Conservation (phyloP, 1,140 invertebrate genomes). For the Drosophila hydei region DNA sequence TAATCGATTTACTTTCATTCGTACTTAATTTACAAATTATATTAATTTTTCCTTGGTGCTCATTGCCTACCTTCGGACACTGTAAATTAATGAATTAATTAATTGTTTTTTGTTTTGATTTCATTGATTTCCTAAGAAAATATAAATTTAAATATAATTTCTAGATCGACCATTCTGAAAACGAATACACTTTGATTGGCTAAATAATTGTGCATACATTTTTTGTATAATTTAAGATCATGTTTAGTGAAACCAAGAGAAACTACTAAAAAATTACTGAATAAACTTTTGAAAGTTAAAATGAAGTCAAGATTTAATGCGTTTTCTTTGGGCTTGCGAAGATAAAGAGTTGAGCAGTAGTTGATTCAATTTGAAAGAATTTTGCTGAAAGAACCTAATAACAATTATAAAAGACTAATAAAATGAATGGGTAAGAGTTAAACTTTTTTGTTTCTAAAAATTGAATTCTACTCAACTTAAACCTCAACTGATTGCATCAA, state of each 20-base stretch:
- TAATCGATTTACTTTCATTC: conserved; percentile 41
- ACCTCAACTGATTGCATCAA: no score
- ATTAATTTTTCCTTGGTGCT: conserved; percentile 44
- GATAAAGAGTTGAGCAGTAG: no score
- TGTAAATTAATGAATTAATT: conserved; percentile 26
- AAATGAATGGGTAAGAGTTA: no score
- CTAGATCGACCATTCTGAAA: conserved; percentile 3
- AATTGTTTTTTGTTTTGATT: conserved; percentile 19
- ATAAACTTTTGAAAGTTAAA: conserved; percentile 78
- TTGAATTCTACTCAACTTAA: no score
- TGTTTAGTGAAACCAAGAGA: conserved; percentile 60
- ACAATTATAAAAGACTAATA: no score
- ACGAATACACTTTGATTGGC: conserved; percentile 40
- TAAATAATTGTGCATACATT: conserved; percentile 45
- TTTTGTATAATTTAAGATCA: conserved; percentile 67
- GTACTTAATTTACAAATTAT: conserved; percentile 76
- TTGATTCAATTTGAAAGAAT: no score
- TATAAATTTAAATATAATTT: conserved; percentile 13
- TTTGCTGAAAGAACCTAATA: no score
- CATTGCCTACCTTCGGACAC: conserved; percentile 32
- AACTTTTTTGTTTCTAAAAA: no score
- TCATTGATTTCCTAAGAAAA: conserved; percentile 8
- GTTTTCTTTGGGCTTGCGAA: background rate
- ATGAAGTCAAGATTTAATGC: conserved; percentile 44
- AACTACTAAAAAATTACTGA: conserved; percentile 70